Base-by-base conservation (phyloP, 1,140 invertebrate genomes). In the Nilaparvata lugens region DNA sequence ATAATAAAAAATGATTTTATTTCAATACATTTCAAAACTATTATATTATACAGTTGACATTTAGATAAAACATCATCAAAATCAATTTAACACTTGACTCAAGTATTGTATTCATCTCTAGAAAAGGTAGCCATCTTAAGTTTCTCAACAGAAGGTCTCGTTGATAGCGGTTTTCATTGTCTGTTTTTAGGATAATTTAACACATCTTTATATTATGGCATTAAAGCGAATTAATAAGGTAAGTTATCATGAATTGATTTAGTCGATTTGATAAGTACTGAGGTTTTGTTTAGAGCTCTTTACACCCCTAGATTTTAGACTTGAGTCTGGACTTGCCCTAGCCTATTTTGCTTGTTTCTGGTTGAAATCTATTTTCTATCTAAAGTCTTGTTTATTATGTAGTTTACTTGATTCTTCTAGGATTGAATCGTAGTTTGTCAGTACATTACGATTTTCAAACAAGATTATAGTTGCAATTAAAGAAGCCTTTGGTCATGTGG, bases 191-290 rank as follows among this genome's bases (percentile, higher is more conserved):
- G 16, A 48, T 48, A 48, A 48, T 48, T 48, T 19, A 19, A 48
- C 45, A 48, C 16, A 18, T 16, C 16, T 19, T 11, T 18, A 48
- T 48, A 48, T 19, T 48, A 48, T 48, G 45, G 45, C 45, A 48
- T 48, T 48, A 48, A 48, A 48, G 45, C 45, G 45, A 48, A 48
- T 48, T 48, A 48, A 48, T 48, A 48, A 48, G 45, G 45, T 48
- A 48, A 48, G 45, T 48, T 19, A 9, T 19, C 11, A 23, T 5
- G 5, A 48, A 19, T 48, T 48, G 16, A 9, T 48, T 18, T 11
- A 48, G 45, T 48, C 6, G 45, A 6, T 19, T 48, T 9, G 21
- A 19, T 48, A 48, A 19, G 45, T 48, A 18, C 21, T 18, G n/a
- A 48, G 21, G 7, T 35, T 11, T 35, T 35, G 9, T 35, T 35